phyloP scores from a whole-genome alignment of 1,140 invertebrate species.

The Anoplophora glabripennis region DNA sequence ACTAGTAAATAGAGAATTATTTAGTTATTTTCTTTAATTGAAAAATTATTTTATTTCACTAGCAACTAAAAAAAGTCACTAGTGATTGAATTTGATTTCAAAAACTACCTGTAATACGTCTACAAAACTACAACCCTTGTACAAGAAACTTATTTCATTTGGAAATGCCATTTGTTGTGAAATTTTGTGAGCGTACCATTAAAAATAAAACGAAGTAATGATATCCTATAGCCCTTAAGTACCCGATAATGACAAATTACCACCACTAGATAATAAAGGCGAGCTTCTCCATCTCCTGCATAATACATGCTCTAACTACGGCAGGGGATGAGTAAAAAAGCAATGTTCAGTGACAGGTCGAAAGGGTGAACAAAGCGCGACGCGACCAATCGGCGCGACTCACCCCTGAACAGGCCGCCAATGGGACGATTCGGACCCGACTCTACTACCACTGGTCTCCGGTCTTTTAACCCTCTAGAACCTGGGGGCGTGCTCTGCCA shows the following conservation, averaged over 20 bases:
- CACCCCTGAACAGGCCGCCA: slow-evolving; percentile 31
- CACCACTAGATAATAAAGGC: slow-evolving; percentile 15
- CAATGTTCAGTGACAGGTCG: slow-evolving; percentile 39
- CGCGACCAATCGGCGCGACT: slow-evolving; percentile 31
- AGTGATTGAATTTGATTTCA: too few relatives aligned
- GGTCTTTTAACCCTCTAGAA: slow-evolving; percentile 43
- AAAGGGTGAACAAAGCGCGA: slow-evolving; percentile 38
- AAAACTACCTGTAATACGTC: too few relatives aligned
- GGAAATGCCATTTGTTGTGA: too few relatives aligned
- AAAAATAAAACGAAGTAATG: background rate
- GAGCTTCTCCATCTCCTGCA: slow-evolving; percentile 9
- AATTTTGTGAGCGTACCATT: too few relatives aligned
- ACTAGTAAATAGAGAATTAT: too few relatives aligned
- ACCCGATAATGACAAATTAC: slow-evolving; percentile 19
- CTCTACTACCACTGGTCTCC: slow-evolving; percentile 39
- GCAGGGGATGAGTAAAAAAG: slow-evolving; percentile 30
- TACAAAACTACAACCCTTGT: too few relatives aligned
- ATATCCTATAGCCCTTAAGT: slow-evolving; percentile 2
- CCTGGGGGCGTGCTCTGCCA: slow-evolving; percentile 26
- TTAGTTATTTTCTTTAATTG: too few relatives aligned
- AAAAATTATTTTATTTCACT: too few relatives aligned
- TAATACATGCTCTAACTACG: too few relatives aligned
- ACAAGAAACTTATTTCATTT: too few relatives aligned
- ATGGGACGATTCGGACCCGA: slow-evolving; percentile 26
- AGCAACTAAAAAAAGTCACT: too few relatives aligned